These are phyloP conservation scores for Pocota personata DNA, from an alignment of 2,888 invertebrate species.

Conservation along the genomic window DNA sequence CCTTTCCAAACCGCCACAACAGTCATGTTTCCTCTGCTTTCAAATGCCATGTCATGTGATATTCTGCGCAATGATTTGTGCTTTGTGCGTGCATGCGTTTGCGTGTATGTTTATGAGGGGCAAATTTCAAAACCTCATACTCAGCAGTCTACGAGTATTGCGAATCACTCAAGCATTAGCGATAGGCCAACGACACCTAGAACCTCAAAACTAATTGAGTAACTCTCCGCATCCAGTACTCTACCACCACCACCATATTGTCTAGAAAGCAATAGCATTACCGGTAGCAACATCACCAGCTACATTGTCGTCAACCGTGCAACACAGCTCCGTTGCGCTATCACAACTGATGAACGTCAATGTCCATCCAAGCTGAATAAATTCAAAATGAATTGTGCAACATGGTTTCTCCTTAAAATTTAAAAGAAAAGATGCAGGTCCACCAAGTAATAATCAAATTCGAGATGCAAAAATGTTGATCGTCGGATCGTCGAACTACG, in stretches of 20 bases:
- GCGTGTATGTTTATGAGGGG: neutral
- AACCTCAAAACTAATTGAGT: slow-evolving; percentile 19
- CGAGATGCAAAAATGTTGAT: neutral
- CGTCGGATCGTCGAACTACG: slow-evolving; percentile 36
- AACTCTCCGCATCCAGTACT: neutral
- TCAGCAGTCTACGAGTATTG: slow-evolving; percentile 13
- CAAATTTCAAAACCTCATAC: slow-evolving; percentile 21
- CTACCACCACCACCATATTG: neutral
- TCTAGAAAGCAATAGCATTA: neutral
- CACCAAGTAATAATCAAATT: neutral
- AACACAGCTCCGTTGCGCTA: slow-evolving; percentile 17
- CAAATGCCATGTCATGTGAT: slow-evolving; percentile 24
- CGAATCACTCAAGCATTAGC: slow-evolving; percentile 23
- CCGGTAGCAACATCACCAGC: slow-evolving; percentile 4
- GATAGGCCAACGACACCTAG: slow-evolving; percentile 40
- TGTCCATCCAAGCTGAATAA: slow-evolving; percentile 43
- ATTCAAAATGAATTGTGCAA: slow-evolving; percentile 39
- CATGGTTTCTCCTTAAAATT: slow-evolving; percentile 6
- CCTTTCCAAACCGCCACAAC: slow-evolving; percentile 1
- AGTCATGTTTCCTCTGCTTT: neutral
- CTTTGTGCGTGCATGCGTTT: neutral
- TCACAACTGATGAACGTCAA: slow-evolving; percentile 49
- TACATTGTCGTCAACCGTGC: slow-evolving; percentile 35
- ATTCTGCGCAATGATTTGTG: neutral
- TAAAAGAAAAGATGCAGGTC: neutral